These are phyloP conservation scores for Drosophila kanapiae DNA, from an alignment of 1,140 invertebrate species.

Conservation along the genomic window DNA sequence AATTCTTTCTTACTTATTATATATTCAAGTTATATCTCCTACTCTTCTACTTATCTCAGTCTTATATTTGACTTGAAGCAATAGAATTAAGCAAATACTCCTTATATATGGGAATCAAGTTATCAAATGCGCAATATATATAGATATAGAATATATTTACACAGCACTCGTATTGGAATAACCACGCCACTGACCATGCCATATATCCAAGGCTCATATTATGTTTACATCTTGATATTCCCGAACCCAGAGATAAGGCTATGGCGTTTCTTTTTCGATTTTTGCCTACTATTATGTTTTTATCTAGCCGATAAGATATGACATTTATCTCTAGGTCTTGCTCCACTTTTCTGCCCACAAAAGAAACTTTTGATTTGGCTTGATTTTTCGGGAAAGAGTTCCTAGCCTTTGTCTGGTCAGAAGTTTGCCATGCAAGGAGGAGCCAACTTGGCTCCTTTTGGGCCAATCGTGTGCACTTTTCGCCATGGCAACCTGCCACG, in stretches of 20 bases:
- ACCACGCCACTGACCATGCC: constrained; percentile 9
- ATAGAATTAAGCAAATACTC: constrained; percentile 8
- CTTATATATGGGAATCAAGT: not conserved
- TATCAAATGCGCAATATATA: constrained; percentile 34
- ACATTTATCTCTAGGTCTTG: constrained; percentile 31
- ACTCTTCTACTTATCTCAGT: constrained; percentile 2
- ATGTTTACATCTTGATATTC: constrained; percentile 49
- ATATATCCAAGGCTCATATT: constrained; percentile 41
- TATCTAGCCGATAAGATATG: constrained; percentile 71
- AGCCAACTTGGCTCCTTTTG: constrained; percentile 8
- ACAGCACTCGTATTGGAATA: constrained; percentile 11
- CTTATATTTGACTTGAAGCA: not conserved
- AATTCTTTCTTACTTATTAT: not conserved
- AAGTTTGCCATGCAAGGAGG: constrained; percentile 30
- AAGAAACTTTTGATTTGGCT: constrained; percentile 19
- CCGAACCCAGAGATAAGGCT: constrained; percentile 34
- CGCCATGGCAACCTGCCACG: constrained; percentile 57
- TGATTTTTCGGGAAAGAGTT: constrained; percentile 16
- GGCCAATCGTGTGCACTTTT: constrained; percentile 25
- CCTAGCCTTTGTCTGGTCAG: constrained; percentile 27
- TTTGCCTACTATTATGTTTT: constrained; percentile 42
- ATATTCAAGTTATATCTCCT: not conserved
- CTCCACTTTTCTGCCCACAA: constrained; percentile 43
- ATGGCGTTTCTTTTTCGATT: constrained; percentile 20
- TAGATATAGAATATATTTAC: constrained; percentile 23